Evolutionary conservation across 2,888 invertebrate genomes (phyloP), one percentile per base, ranked within the genome.

Genomic region (Xanthorhoe spadicearia): DNA sequence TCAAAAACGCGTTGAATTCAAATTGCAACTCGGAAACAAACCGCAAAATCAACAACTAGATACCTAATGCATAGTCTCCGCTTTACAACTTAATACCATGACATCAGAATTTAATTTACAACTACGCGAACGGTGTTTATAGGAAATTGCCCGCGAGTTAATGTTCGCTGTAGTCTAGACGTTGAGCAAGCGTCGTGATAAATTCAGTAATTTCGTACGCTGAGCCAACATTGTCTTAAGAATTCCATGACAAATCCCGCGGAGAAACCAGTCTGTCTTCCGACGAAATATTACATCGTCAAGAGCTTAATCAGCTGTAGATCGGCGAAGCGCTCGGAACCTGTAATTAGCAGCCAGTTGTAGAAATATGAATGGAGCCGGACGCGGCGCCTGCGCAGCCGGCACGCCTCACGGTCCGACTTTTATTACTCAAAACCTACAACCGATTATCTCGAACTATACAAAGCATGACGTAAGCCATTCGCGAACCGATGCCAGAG

Each of bases 271-370:
- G 70, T 81, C 83, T 69, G 70, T 82, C 83, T 79, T 71, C 43
- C 72, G 78, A 83, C 74, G 77, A 82, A 86, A 87, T 84, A 84
- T 84, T 83, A 84, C 71, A 67, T 76, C 82, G 86, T 85, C 83
- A 85, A 87, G 84, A 86, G 85, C 86, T 88, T 89, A 89, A 91
- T 90, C 90, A 86, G 82, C 61, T 69, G 70, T 70, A 77, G 79
- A 86, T 85, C 87, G 80, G 74, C 60, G 75, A 61, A 75, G 78
- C 76, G 59, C 70, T 70, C 76, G 79, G 73, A 81, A 79, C 75
- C 81, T 86, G 84, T 87, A 91, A 92, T 92, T 92, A 92, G 79
- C 77, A 76, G 83, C 77, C 85, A 85, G 88, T 89, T 87, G 86
- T 81, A 86, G 86, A 83, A 89, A 88, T 89, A 87, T 89, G 91